phyloP scores from a whole-genome alignment of 2,888 invertebrate species.

The Fragum sueziense region DNA sequence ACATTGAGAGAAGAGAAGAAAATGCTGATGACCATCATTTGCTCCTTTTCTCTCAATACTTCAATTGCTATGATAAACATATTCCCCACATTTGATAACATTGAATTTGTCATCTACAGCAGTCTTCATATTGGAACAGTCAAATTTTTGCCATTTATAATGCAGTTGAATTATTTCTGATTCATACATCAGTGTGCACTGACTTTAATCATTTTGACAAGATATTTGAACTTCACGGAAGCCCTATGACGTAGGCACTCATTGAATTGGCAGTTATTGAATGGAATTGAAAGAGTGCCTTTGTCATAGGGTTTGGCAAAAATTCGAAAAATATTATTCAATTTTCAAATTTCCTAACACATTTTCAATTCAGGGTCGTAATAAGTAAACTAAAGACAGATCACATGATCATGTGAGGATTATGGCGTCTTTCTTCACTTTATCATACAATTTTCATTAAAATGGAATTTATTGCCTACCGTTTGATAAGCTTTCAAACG shows the following conservation, averaged over 20 bases:
- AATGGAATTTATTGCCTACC: background rate
- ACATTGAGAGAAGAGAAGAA: too few relatives aligned
- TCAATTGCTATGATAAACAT: too few relatives aligned
- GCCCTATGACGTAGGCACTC: too few relatives aligned
- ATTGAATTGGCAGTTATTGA: too few relatives aligned
- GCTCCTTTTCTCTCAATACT: too few relatives aligned
- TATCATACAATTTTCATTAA: conserved; percentile 11
- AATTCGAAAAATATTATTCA: too few relatives aligned
- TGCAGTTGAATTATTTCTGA: background rate
- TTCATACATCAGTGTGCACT: background rate
- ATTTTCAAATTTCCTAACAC: too few relatives aligned
- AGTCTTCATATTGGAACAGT: background rate
- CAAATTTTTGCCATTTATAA: background rate
- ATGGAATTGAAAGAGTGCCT: too few relatives aligned
- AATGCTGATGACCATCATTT: too few relatives aligned
- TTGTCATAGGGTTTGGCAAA: too few relatives aligned
- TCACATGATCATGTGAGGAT: background rate
- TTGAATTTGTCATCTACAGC: background rate
- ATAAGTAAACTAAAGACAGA: background rate
- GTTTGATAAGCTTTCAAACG: conserved; percentile 11
- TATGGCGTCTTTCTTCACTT: background rate
- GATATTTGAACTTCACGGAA: too few relatives aligned
- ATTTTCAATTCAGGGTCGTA: too few relatives aligned
- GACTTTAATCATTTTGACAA: background rate
- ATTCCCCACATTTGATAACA: background rate